Evolutionary conservation across 2,113 vertebrate species (phyloP).

Genomic region (Apteryx mantelli): DNA sequence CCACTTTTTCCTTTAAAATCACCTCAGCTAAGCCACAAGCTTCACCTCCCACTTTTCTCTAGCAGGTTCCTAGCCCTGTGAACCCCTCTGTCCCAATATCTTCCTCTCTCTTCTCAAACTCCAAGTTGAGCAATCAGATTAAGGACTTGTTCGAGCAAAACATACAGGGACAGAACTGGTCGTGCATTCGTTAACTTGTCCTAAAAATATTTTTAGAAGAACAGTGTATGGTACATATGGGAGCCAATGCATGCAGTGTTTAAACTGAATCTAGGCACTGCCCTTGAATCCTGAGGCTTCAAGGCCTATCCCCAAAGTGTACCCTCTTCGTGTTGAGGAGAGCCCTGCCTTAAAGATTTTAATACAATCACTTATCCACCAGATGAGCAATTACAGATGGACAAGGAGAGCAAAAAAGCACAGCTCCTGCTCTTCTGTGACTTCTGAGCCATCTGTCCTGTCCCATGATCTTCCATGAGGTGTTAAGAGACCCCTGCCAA

Average conservation of each 20-base stretch:
- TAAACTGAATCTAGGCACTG: neutral
- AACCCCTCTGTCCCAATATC: neutral
- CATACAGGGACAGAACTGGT: neutral
- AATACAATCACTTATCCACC: neutral
- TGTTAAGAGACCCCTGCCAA: neutral
- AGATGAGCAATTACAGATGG: neutral
- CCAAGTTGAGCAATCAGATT: neutral
- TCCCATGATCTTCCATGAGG: neutral
- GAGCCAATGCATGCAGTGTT: neutral
- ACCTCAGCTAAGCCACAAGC: neutral
- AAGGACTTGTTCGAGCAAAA: neutral
- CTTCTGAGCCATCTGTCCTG: neutral
- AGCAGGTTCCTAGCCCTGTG: neutral
- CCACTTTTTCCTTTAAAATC: neutral
- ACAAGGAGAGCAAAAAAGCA: neutral
- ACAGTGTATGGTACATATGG: neutral
- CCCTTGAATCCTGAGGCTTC: neutral
- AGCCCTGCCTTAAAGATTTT: neutral
- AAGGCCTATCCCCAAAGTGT: neutral
- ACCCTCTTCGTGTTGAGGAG: neutral
- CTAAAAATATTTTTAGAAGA: neutral
- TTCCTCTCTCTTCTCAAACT: neutral
- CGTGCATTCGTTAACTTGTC: neutral
- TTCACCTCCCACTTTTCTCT: neutral
- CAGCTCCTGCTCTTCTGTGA: neutral